Conservation (phyloP, 2,113 vertebrate genomes). For the Ornithorhynchus anatinus region DNA sequence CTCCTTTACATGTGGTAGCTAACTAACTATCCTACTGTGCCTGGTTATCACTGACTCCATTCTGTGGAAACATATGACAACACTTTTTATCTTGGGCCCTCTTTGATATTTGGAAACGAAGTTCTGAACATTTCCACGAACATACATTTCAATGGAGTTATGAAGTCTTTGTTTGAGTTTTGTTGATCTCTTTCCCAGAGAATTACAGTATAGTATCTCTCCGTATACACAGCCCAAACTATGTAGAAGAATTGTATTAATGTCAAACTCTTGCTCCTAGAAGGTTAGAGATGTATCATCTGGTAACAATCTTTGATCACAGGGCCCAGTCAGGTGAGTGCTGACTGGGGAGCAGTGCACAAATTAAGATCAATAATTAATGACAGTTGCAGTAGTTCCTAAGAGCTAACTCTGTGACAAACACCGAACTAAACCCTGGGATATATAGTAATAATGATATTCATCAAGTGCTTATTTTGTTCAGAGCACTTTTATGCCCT, state of each 20-base stretch:
- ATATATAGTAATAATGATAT: too few relatives aligned
- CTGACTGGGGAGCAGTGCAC: background rate
- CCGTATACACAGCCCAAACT: too few relatives aligned
- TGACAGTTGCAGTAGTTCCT: too few relatives aligned
- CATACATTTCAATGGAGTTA: slow-evolving; percentile 67
- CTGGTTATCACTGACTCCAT: slow-evolving; percentile 75
- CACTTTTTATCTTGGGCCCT: slow-evolving; percentile 72
- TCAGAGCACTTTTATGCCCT: too few relatives aligned
- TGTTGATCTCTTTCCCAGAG: slow-evolving; percentile 58
- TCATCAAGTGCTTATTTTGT: too few relatives aligned
- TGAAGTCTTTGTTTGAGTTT: slow-evolving; percentile 55
- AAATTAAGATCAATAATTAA: slow-evolving; percentile 24
- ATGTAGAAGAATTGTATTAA: too few relatives aligned
- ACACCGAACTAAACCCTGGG: too few relatives aligned
- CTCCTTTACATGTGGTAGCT: slow-evolving; percentile 79
- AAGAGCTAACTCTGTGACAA: too few relatives aligned
- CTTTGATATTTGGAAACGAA: slow-evolving; percentile 76
- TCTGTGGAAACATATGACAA: slow-evolving; percentile 78
- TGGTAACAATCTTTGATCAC: too few relatives aligned
- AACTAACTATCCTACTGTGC: slow-evolving; percentile 81
- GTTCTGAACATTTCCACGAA: slow-evolving; percentile 74
- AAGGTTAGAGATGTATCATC: background rate
- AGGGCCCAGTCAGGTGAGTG: slow-evolving; percentile 4
- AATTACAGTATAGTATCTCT: slow-evolving; percentile 46
- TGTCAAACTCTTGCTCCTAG: background rate